Base-by-base conservation (phyloP, 2,888 invertebrate genomes). In the Pegoplata infirma region DNA sequence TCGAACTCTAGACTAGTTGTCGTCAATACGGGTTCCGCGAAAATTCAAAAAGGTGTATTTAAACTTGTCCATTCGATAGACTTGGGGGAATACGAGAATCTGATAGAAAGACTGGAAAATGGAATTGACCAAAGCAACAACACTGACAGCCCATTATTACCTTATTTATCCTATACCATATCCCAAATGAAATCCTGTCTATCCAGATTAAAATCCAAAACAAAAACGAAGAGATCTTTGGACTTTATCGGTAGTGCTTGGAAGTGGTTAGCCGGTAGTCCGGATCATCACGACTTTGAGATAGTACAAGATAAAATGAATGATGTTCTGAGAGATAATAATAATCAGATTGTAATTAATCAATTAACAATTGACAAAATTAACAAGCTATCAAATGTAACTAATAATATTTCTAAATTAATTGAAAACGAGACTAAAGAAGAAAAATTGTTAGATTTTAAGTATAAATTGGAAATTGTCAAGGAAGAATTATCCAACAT, bases 301-400 rank as follows among this genome's bases (percentile, higher is more conserved):
- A 63, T 69, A 8, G 8, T 69, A 5, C 5, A 56, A n/a, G 25
- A 55, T 10, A 78, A 76, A 49, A 71, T 81, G n/a, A 80, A 80
- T 49, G 77, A 80, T n/a, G 46, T 72, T 1, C n/a, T 77, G 40
- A 23, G 55, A 40, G 80, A 67, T 61, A 81, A 47, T 66, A 81
- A 80, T 61, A 71, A 55, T n/a, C 76, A 80, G 61, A 51, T 71
- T 2, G 61, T 80, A 51, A 80, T 80, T 3, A 78, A 80, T 36
- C 10, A 55, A 73, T 8, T 61, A 17, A 47, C 59, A 21, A 69
- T 49, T 25, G 46, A 74, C 10, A 72, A 16, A 71, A 49, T 59
- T 4, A 55, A 46, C 16, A 36, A 46, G 17, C 2, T 63, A 6
- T 56, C 56, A 16, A 23, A 16, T 16, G 8, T 40, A 19, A 53